Conservation (phyloP, 92 coral and sea anemone species). For the Heliopora coerulea region DNA sequence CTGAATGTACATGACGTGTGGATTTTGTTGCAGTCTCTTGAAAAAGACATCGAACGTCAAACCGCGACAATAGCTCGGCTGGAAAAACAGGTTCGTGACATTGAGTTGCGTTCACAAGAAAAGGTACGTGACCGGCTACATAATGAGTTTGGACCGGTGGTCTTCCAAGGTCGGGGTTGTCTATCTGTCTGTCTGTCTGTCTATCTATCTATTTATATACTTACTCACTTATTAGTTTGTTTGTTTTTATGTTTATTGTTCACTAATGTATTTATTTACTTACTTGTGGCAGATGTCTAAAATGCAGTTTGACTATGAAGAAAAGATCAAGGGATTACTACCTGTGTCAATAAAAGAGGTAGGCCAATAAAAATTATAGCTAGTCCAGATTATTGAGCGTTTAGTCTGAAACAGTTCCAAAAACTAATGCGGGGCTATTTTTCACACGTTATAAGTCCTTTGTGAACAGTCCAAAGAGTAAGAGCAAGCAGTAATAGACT, state of each 20-base stretch:
- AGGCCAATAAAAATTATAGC: no score
- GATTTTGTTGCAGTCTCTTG: slow-evolving; percentile 64
- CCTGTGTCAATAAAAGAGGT: slow-evolving; percentile 91
- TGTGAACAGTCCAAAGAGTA: no score
- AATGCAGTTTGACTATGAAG: slow-evolving; percentile 81
- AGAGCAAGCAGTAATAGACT: no score
- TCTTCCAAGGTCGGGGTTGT: no score
- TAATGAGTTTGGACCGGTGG: no score
- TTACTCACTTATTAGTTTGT: no score
- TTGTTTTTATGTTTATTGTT: background rate
- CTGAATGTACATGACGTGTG: background rate
- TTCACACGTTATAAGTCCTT: no score
- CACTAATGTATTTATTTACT: background rate
- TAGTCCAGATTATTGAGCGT: no score
- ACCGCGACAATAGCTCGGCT: slow-evolving; percentile 79
- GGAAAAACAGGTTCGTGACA: slow-evolving; percentile 77
- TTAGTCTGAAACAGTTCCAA: no score
- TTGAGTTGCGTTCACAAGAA: slow-evolving; percentile 77
- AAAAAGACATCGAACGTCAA: slow-evolving; percentile 88
- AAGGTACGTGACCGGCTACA: slow-evolving; percentile 49
- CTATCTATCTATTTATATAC: no score
- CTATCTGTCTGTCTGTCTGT: no score
- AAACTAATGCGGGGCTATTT: no score
- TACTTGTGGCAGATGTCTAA: slow-evolving; percentile 61
- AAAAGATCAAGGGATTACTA: slow-evolving; percentile 83